Evolutionary conservation across 2,113 vertebrate genomes (phyloP), one percentile per base, ranked within the genome.

Genomic region (Festucalex cinctus): DNA sequence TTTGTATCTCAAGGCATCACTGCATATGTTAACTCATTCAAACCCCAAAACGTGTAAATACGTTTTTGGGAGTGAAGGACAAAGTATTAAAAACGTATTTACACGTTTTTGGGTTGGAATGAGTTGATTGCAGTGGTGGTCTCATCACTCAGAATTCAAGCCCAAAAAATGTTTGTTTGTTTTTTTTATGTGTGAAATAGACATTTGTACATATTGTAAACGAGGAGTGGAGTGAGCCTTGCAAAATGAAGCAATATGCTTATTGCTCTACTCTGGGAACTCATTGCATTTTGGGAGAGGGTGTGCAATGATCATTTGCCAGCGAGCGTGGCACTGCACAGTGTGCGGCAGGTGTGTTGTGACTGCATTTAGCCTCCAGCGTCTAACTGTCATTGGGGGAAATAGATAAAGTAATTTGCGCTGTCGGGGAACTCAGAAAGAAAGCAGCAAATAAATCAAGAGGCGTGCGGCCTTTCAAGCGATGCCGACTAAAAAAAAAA

Each of bases 191-290:
- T 57, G 14, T 32, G 14, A 57, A 26, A 12, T 16, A 13, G 13
- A 10, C 51, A 54, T 14, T 28, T 6, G 26, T 26, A 54, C 17
- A 4, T 54, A 14, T 26, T 39, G 54, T 68, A 77, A 83, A 83
- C 72, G 77, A 73, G 56, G 56, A 58, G 69, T 75, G 32, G 70
- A 80, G 22, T 63, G 68, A 75, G 69, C 44, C 26, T 37, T 65
- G 80, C 68, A 66, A 44, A 70, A 35, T 22, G 44, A 69, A 69
- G 61, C 65, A 70, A 44, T 24, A 51, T 46, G 59, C 59, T 74
- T 62, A 68, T 63, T 76, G 9, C n/a, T 46, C 16, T 22, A 51
- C 9, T 51, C n/a, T 2, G 3, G 48, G 20, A 48, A 48, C 19
- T 48, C 46, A 4, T 51, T 75, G 62, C 4, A 59, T 61, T 73